Evolutionary conservation across 92 coral and sea anemone species (phyloP), one percentile per base, ranked within the genome.

Genomic region (Ricordea florida): DNA sequence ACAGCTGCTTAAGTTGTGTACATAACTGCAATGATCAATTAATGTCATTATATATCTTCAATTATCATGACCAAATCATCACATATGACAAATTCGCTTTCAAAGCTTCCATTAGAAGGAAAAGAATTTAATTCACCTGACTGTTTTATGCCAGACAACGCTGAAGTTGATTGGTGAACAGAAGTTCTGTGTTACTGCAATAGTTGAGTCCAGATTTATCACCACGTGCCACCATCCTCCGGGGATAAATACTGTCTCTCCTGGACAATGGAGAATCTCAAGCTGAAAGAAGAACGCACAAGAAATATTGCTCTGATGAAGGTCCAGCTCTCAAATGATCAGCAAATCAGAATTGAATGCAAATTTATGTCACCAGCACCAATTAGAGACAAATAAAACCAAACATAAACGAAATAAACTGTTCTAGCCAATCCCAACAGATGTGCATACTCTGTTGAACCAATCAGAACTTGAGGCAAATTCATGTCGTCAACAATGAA

Each of bases 161-260:
- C 88, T 96, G 49, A 94, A 94, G 68, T 92, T 94, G 34, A 91
- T 87, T 9, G 97, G 97, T 59, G 97, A 92, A 65, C 91, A 92
- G 67, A 92, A 94, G 87, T 94, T 94, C 61, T 94, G 98, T 0
- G 98, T 94, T 24, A 94, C 93, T 13, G 98, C 98, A 22, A 94
- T 85, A 10, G 98, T 86, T 18, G 96, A 72, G 88, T 94, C 98
- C 48, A 94, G 85, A 55, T 94, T 94, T 31, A 94, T 55, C 18
- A 94, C 98, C 4, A 94, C 98, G 38, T 94, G 98, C 98, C 98
- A 94, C 98, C 98, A 94, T 4, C 98, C 98, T 27, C 97, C 98
- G 5, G 98, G 98, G 6, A 94, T 81, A 29, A 94, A 94, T 47
- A 94, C 98, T 6, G 98, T 94, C 56, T 94, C 98, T 16, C 98